Evolutionary conservation across 2,797 vertebrate genomes (phyloP).

Genomic region (Ataeniobius toweri): DNA sequence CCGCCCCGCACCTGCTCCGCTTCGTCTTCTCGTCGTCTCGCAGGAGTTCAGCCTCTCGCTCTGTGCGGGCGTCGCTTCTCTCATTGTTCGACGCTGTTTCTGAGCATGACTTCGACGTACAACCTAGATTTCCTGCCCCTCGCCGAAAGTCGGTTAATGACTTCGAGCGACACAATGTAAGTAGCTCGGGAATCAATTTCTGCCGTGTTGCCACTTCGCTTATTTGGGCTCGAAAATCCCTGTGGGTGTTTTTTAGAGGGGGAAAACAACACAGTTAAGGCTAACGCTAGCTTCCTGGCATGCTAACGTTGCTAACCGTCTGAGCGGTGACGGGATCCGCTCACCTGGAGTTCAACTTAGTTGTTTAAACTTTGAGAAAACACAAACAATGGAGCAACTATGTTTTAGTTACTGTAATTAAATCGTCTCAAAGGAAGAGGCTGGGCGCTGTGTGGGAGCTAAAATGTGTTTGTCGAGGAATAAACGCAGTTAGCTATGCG

Average conservation of each 20-base stretch:
- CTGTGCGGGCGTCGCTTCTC: constrained; percentile 71
- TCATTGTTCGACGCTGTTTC: constrained; percentile 75
- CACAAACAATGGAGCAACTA: accelerated
- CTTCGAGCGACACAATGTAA: constrained; percentile 90
- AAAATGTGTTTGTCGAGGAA: not conserved
- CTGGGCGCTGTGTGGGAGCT: not conserved
- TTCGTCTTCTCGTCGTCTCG: constrained; percentile 85
- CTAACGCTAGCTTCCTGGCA: constrained; percentile 57
- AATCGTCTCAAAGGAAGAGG: accelerated
- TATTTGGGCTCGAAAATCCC: not conserved
- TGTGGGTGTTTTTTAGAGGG: not conserved
- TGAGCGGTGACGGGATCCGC: constrained; percentile 20
- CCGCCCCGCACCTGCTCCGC: constrained; percentile 85
- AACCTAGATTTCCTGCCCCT: constrained; percentile 94
- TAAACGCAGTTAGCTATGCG: constrained; percentile 50
- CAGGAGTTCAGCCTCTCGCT: constrained; percentile 82
- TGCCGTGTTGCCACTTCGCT: accelerated
- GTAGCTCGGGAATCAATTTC: constrained; percentile 63
- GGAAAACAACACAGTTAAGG: constrained; percentile 17
- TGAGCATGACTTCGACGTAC: constrained; percentile 93
- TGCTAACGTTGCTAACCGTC: constrained; percentile 66
- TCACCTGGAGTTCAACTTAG: constrained; percentile 51
- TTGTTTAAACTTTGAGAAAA: constrained; percentile 14
- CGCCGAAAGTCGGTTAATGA: constrained; percentile 89
- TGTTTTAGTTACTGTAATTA: not conserved